Percentiles rank a stretch among this genome's conserved stretches.
phyloP scores from a whole-genome alignment of 2,888 invertebrate genomes.

The Conistra vaccinii region DNA sequence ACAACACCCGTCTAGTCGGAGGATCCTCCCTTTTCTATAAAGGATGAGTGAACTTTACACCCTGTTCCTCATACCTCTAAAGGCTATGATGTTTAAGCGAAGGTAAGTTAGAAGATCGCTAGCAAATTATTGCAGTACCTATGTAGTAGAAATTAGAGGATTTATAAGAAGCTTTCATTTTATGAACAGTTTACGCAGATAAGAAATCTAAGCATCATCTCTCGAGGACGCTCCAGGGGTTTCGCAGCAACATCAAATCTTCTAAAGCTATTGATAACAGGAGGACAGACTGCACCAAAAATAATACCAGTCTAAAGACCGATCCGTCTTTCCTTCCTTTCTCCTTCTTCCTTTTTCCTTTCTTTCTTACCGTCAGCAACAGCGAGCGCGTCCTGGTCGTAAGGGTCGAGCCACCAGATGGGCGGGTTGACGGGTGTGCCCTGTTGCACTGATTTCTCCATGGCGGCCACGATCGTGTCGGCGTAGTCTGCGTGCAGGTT shows the following conservation, averaged over 20 bases:
- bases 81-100: not conserved
- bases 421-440: conserved; percentile 95
- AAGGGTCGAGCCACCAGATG: conserved; percentile 96
- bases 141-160: too few species aligned
- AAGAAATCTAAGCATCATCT: not conserved
- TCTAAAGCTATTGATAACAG: not conserved
- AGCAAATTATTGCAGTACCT: not conserved
- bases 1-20: too few species aligned
- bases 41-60: too few species aligned
- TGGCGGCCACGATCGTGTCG: conserved; percentile 91
- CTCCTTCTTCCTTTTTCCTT: conserved; percentile 50
- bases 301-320: not conserved
- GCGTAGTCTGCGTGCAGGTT: conserved; percentile 92
- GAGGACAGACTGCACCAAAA: not conserved
- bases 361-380: conserved; percentile 89
- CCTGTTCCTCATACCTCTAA: too few species aligned
- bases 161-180: too few species aligned
- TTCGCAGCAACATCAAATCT: not conserved
- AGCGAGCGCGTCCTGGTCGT: conserved; percentile 91
- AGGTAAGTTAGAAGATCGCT: not conserved
- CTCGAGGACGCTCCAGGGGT: not conserved
- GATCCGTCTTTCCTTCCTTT: not conserved
- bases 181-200: not conserved
- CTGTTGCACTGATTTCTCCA: conserved; percentile 89
- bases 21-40: too few species aligned